These are phyloP conservation scores for Apotomis capreana DNA, from an alignment of 2,888 invertebrate species.

Conservation along the genomic window DNA sequence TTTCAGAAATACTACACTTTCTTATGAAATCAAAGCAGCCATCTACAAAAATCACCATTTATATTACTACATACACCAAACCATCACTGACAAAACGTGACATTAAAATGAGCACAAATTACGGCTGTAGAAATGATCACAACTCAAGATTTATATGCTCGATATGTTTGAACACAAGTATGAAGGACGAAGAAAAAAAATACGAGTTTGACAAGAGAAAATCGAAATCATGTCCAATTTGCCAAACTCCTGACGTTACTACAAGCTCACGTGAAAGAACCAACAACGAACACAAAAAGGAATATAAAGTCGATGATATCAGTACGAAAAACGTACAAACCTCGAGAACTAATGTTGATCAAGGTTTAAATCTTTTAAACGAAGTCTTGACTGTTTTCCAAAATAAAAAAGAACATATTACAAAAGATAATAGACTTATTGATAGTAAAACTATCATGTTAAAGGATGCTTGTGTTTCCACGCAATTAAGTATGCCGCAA, in stretches of 20 bases:
- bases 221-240: constrained; percentile 57
- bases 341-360: constrained; percentile 55
- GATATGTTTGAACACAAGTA: constrained; percentile 61
- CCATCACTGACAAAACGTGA: constrained; percentile 46
- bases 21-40: constrained; percentile 61
- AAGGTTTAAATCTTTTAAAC: constrained; percentile 66
- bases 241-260: constrained; percentile 49
- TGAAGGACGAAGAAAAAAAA: constrained; percentile 20
- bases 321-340: constrained; percentile 62
- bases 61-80: constrained; percentile 63
- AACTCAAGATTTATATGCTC: constrained; percentile 63
- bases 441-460: constrained; percentile 51
- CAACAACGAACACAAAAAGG: constrained; percentile 36
- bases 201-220: constrained; percentile 48
- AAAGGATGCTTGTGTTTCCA: constrained; percentile 64
- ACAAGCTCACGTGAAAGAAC: constrained; percentile 38
- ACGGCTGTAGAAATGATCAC: constrained; percentile 35
- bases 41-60: constrained; percentile 58
- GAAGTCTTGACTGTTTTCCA: constrained; percentile 74
- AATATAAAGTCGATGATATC: constrained; percentile 35
- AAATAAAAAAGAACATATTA: constrained; percentile 59
- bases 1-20: constrained; percentile 37
- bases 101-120: constrained; percentile 41
- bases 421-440: constrained; percentile 34
- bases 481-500: constrained; percentile 47